Conservation (phyloP, 2,113 vertebrate species). For the Cyanoderma ruficeps region DNA sequence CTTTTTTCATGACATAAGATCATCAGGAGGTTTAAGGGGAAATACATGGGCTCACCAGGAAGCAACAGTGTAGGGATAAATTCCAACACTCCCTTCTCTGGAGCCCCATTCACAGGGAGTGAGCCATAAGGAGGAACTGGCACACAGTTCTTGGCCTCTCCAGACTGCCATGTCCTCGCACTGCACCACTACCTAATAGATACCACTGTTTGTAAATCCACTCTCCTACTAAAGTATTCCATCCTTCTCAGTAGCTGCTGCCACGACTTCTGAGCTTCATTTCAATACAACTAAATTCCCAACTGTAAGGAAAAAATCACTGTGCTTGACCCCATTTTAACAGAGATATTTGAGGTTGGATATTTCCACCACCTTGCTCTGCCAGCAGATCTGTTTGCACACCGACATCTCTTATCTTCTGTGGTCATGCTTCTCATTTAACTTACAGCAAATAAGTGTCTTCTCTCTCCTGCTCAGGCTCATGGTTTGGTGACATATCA, state of each 20-base stretch:
- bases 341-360: not conserved
- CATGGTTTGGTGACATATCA: not conserved
- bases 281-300: not conserved
- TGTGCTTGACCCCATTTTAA: not conserved
- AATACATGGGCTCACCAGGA: not conserved
- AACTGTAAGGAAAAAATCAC: not conserved
- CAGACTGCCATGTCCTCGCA: accelerated
- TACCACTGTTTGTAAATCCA: not conserved
- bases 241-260: not conserved
- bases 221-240: not conserved
- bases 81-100: not conserved
- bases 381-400: not conserved
- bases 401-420: not conserved
- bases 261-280: not conserved
- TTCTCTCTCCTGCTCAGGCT: not conserved
- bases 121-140: not conserved
- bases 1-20: not conserved
- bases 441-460: not conserved
- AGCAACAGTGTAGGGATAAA: not conserved
- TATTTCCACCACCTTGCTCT: not conserved
- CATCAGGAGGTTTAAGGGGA: not conserved
- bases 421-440: not conserved
- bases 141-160: not conserved
- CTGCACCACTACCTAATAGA: not conserved
- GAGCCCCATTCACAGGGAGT: not conserved